Percentiles rank a stretch among this genome's conserved stretches.
Evolutionary conservation across 2,797 vertebrate species (phyloP).

Genomic region (Enteromius thamalakanensis): DNA sequence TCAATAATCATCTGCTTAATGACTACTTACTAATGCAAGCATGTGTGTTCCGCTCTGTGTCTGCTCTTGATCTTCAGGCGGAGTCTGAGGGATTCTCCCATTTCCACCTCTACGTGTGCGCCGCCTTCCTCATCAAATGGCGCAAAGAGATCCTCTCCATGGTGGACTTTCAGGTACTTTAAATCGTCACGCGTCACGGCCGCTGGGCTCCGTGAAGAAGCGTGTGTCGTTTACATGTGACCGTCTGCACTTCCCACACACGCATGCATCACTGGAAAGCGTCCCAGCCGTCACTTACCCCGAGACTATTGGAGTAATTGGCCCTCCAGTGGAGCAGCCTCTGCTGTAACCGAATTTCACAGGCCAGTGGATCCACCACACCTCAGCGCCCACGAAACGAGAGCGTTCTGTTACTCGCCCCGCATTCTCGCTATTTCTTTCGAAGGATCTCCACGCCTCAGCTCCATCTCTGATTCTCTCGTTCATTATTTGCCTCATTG

Average conservation of each 20-base stretch:
- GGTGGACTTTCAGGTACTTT: conserved; percentile 92
- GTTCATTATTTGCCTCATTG: conserved; percentile 28
- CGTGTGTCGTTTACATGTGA: not conserved
- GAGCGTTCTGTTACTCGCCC: conserved; percentile 48
- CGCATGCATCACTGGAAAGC: conserved; percentile 13
- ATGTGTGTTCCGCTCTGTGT: conserved; percentile 13
- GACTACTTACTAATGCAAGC: conserved; percentile 4
- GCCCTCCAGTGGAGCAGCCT: conserved; percentile 49
- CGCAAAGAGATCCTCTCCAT: conserved; percentile 96
- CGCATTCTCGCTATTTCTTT: conserved; percentile 10
- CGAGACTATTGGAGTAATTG: conserved; percentile 58
- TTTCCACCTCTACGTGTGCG: conserved; percentile 97
- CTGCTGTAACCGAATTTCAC: conserved; percentile 60
- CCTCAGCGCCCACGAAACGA: conserved; percentile 50
- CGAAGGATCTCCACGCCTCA: not conserved
- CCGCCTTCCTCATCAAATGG: conserved; percentile 98
- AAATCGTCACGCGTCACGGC: not conserved
- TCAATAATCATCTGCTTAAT: conserved; percentile 32
- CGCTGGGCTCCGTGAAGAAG: not conserved
- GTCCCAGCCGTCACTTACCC: conserved; percentile 38
- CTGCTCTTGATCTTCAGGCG: conserved; percentile 75
- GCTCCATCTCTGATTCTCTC: conserved; percentile 14
- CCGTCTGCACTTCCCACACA: conserved; percentile 20
- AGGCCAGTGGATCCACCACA: conserved; percentile 53
- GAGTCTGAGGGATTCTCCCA: conserved; percentile 97